phyloP scores from a whole-genome alignment of 92 coral and sea anemone genomes.

The Metridium senile region DNA sequence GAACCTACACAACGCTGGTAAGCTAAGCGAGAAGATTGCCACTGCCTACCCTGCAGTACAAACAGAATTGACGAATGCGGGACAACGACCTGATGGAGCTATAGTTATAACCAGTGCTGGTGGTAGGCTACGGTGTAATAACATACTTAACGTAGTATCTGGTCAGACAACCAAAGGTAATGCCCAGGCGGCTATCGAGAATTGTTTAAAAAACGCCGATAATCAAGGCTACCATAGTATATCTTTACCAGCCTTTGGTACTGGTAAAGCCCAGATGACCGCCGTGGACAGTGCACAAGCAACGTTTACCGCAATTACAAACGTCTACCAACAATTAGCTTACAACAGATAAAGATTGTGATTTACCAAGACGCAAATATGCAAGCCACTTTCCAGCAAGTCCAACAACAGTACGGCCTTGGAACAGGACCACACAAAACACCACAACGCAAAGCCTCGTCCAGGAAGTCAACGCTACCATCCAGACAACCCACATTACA shows the following conservation, averaged over 20 bases:
- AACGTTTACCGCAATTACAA: slow-evolving; percentile 52
- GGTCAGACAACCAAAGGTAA: no score
- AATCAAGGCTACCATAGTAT: slow-evolving; percentile 37
- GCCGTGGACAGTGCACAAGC: slow-evolving; percentile 48
- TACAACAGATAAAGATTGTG: slow-evolving; percentile 58
- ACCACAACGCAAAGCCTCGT: neutral
- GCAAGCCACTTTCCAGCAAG: slow-evolving; percentile 53
- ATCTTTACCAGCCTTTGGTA: slow-evolving; percentile 70
- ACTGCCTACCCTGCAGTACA: slow-evolving; percentile 39
- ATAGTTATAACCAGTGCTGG: slow-evolving; percentile 56
- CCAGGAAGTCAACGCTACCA: neutral
- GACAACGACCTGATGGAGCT: slow-evolving; percentile 55
- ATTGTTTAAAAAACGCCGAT: slow-evolving; percentile 51
- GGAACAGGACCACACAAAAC: neutral
- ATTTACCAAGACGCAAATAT: slow-evolving; percentile 43
- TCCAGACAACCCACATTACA: neutral
- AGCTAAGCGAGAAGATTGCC: slow-evolving; percentile 61
- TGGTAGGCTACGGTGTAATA: no score
- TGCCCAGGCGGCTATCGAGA: slow-evolving; percentile 45
- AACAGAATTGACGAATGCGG: slow-evolving; percentile 39
- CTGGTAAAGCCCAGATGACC: slow-evolving; percentile 51
- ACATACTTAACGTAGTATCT: slow-evolving; percentile 50
- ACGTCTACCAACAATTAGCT: slow-evolving; percentile 19
- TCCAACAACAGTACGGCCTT: slow-evolving; percentile 27
- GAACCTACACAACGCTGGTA: slow-evolving; percentile 61